phyloP scores from a whole-genome alignment of 2,888 invertebrate species.

The Microctonus hyperodae region DNA sequence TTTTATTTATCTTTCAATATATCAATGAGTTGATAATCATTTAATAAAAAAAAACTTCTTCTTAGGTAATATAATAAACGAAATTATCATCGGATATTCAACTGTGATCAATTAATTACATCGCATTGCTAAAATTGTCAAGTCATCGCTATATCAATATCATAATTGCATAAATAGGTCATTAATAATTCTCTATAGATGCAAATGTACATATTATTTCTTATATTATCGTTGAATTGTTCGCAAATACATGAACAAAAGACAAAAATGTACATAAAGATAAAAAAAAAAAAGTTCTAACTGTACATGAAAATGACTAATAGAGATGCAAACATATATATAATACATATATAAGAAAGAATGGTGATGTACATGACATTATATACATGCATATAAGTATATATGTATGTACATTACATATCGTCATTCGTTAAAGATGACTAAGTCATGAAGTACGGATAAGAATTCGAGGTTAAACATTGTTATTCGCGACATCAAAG shows the following conservation, averaged over 20 bases:
- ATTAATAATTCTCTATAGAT: neutral
- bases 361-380: neutral
- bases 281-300: neutral
- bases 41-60: too few relatives aligned
- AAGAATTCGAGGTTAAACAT: neutral
- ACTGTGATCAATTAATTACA: too few relatives aligned
- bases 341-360: too few relatives aligned
- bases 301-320: neutral
- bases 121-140: neutral
- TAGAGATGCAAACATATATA: neutral
- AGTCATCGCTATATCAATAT: neutral
- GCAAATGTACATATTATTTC: neutral
- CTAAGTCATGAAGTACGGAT: neutral
- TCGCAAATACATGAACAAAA: neutral
- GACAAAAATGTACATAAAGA: neutral
- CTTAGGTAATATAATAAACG: too few relatives aligned
- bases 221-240: neutral
- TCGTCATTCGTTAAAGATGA: neutral
- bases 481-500: neutral
- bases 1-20: too few relatives aligned
- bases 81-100: too few relatives aligned
- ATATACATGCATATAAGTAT: neutral
- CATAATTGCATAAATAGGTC: neutral
- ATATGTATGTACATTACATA: neutral
- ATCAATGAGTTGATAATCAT: too few relatives aligned